These are phyloP conservation scores for Muscina levida DNA, from an alignment of 2,888 invertebrate genomes.

Conservation along the genomic window DNA sequence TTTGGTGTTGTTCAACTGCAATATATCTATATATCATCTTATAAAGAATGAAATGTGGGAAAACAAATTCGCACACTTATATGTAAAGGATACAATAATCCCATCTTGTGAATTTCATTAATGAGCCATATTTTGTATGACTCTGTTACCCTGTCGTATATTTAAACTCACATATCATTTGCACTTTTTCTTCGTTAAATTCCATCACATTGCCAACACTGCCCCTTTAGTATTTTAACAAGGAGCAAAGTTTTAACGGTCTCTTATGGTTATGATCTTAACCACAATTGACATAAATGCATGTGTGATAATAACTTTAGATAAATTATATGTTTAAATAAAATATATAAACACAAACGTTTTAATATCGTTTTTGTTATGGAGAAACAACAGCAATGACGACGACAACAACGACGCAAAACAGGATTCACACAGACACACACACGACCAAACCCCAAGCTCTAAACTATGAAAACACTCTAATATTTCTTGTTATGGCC, in stretches of 20 bases:
- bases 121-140: too few species aligned
- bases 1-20: too few species aligned
- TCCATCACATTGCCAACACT: neutral
- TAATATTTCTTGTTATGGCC: constrained; percentile 20
- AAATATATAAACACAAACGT: constrained; percentile 40
- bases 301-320: constrained; percentile 50
- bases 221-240: constrained; percentile 6
- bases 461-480: neutral
- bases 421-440: constrained; percentile 1
- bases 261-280: constrained; percentile 37
- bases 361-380: constrained; percentile 42
- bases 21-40: too few species aligned
- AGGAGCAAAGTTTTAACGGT: constrained; percentile 33
- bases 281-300: constrained; percentile 46
- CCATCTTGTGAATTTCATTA: too few species aligned
- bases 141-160: too few species aligned
- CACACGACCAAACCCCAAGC: neutral
- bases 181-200: too few species aligned
- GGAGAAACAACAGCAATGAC: too few species aligned
- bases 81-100: too few species aligned
- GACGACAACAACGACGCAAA: too few species aligned
- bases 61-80: too few species aligned
- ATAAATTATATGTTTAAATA: constrained; percentile 47
- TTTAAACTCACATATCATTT: too few species aligned
- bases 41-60: too few species aligned